phyloP scores from a whole-genome alignment of 2,888 invertebrate genomes.

The Drosophila crucigera region DNA sequence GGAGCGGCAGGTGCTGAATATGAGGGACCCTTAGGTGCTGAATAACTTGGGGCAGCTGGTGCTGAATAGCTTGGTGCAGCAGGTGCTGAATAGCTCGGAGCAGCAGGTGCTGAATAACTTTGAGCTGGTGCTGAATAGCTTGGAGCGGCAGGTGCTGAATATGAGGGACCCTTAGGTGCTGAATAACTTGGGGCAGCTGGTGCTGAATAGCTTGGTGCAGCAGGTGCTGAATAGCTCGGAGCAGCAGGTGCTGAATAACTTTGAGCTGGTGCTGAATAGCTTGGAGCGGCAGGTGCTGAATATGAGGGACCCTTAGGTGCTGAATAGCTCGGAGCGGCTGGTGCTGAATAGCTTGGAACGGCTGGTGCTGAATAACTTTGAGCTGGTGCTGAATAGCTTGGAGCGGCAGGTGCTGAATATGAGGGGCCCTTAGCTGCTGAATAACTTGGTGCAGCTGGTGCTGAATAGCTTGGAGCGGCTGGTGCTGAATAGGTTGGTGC shows the following conservation, averaged over 20 bases:
- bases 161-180: no score
- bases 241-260: constrained; percentile 22
- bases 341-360: constrained; percentile 17
- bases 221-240: not conserved
- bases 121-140: constrained; percentile 8
- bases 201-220: not conserved
- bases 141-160: not conserved
- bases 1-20: constrained; percentile 2
- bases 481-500: constrained; percentile 11
- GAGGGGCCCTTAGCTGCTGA: no score
- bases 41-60: constrained; percentile 13
- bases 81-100: not conserved
- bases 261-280: constrained; percentile 22
- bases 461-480: not conserved
- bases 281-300: constrained; percentile 32
- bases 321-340: constrained; percentile 39
- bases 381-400: not conserved
- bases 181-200: not conserved
- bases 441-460: not conserved
- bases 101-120: not conserved
- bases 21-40: constrained; percentile 1
- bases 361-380: constrained; percentile 16
- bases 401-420: constrained; percentile 23
- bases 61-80: constrained; percentile 4
- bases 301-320: no score